phyloP scores from a whole-genome alignment of 2,797 vertebrate genomes.

The Champsocephalus gunnari region DNA sequence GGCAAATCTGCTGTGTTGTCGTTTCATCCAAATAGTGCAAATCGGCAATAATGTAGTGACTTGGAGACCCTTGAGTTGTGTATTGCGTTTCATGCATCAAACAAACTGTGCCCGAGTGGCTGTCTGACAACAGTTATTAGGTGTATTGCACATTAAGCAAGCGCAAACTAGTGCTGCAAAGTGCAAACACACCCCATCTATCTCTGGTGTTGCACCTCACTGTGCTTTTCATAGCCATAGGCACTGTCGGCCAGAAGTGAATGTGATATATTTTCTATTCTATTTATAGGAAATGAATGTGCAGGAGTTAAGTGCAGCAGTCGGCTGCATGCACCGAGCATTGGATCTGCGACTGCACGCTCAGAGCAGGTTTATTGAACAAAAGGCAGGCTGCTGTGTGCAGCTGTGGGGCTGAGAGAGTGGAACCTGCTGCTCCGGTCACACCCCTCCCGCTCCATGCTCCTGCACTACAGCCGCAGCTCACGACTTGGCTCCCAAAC shows the following conservation, averaged over 20 bases:
- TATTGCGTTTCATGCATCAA: conserved; percentile 8
- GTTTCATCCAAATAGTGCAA: not conserved
- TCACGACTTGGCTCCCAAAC: conserved; percentile 56
- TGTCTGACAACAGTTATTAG: not conserved
- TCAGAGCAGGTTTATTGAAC: conserved; percentile 46
- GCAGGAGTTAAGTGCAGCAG: conserved; percentile 32
- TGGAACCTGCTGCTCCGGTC: conserved; percentile 71
- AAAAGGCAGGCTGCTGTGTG: conserved; percentile 39
- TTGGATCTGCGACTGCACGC: conserved; percentile 8
- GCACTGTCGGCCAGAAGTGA: conserved; percentile 56
- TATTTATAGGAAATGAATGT: conserved; percentile 61
- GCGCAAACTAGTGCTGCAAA: conserved; percentile 32
- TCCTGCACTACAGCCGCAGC: conserved; percentile 52
- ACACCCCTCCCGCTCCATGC: conserved; percentile 73
- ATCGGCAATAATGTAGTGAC: not conserved
- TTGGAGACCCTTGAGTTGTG: not conserved
- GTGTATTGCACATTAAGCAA: conserved; percentile 29
- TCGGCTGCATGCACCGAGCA: not conserved
- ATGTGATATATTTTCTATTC: conserved; percentile 59
- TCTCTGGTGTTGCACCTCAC: conserved; percentile 46
- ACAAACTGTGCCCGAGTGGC: conserved; percentile 6
- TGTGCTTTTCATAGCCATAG: conserved; percentile 54
- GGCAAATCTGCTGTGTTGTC: not conserved
- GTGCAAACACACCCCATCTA: conserved; percentile 46
- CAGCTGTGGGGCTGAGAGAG: conserved; percentile 35